These are phyloP conservation scores for Petaurus breviceps DNA, from an alignment of 2,113 vertebrate species.

Conservation along the genomic window DNA sequence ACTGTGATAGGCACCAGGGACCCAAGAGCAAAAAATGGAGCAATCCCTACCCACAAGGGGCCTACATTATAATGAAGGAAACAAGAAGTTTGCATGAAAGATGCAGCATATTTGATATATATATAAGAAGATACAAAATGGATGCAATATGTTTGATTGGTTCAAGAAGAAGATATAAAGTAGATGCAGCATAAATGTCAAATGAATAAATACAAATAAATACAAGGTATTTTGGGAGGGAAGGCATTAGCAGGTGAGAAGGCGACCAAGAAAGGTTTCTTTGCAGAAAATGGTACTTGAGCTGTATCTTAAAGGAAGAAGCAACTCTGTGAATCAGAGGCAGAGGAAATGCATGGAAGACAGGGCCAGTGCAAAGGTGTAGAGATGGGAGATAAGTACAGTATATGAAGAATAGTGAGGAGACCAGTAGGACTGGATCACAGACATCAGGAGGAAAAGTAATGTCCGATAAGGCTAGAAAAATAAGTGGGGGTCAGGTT, in stretches of 20 bases:
- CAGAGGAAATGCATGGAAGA: neutral
- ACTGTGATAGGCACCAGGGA: neutral
- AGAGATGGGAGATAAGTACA: neutral
- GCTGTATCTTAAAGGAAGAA: neutral
- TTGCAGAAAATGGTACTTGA: neutral
- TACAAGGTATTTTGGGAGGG: neutral
- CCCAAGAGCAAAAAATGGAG: neutral
- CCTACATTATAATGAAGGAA: neutral
- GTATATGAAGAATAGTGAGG: neutral
- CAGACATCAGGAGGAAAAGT: neutral
- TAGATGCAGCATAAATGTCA: neutral
- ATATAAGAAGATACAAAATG: neutral
- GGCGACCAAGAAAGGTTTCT: neutral
- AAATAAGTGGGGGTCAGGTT: neutral
- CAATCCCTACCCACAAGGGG: neutral
- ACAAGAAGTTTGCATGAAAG: neutral
- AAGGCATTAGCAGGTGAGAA: neutral
- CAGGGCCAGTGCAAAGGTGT: neutral
- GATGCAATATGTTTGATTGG: neutral
- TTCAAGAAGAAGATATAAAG: neutral
- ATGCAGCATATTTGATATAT: neutral
- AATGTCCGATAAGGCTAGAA: neutral
- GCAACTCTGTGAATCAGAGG: neutral
- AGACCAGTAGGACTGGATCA: neutral
- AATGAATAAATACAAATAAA: neutral